A percentile compares a stretch with the other conserved stretches of the same genome.
phyloP scores from a whole-genome alignment of 1,140 invertebrate species.

The Atta texana region DNA sequence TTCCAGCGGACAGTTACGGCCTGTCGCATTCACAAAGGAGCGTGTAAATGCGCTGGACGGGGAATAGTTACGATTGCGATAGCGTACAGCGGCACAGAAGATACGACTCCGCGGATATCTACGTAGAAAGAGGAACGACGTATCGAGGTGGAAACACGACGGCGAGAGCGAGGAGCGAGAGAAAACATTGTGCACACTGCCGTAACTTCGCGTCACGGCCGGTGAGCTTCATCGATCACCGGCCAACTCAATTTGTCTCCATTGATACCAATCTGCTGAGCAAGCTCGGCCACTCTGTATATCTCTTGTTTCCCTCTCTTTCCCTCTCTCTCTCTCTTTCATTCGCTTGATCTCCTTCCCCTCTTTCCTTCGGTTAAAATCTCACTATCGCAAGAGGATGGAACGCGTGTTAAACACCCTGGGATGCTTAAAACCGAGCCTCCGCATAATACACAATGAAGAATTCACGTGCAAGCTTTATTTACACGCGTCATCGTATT shows the following conservation, averaged over 20 bases:
- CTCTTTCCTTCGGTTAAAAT: slow-evolving; percentile 60
- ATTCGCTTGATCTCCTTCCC: not conserved
- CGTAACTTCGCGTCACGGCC: slow-evolving; percentile 83
- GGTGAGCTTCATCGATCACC: slow-evolving; percentile 86
- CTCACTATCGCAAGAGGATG: slow-evolving; percentile 44
- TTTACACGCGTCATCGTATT: not conserved
- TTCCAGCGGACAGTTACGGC: slow-evolving; percentile 49
- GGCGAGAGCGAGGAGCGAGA: slow-evolving; percentile 50
- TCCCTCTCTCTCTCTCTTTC: too few relatives aligned
- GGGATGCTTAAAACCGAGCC: slow-evolving; percentile 17
- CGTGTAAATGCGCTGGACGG: slow-evolving; percentile 56
- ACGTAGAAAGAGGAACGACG: slow-evolving; percentile 55
- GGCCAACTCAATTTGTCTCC: slow-evolving; percentile 86
- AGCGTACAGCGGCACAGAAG: slow-evolving; percentile 54
- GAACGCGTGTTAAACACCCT: slow-evolving; percentile 39
- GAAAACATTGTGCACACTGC: slow-evolving; percentile 81
- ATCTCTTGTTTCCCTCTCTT: slow-evolving; percentile 14
- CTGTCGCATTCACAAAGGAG: slow-evolving; percentile 58
- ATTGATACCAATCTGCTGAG: slow-evolving; percentile 86
- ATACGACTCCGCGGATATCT: slow-evolving; percentile 61
- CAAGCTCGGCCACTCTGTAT: slow-evolving; percentile 80
- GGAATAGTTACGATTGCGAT: slow-evolving; percentile 39
- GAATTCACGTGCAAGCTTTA: slow-evolving; percentile 9
- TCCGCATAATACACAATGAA: slow-evolving; percentile 38
- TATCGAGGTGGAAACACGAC: slow-evolving; percentile 48